phyloP scores from a whole-genome alignment of 2,113 vertebrate genomes.

The Taxidea taxus region DNA sequence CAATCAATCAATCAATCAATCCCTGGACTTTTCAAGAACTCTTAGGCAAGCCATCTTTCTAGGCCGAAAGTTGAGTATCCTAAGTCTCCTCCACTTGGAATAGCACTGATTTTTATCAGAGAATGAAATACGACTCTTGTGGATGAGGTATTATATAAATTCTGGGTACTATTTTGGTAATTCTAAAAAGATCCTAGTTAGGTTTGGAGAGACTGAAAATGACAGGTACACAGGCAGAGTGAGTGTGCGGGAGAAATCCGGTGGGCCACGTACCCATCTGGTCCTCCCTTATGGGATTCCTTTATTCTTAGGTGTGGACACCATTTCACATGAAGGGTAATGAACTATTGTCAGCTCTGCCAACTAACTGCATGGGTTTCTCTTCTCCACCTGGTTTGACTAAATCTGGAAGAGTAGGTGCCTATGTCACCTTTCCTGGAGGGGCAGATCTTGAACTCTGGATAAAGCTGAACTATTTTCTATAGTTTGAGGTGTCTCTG shows the following conservation, averaged over 20 bases:
- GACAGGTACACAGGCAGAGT: background rate
- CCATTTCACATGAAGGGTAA: background rate
- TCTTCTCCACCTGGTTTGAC: background rate
- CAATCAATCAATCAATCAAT: too few species aligned
- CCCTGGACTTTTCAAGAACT: constrained; percentile 42
- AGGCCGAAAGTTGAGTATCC: background rate
- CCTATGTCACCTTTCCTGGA: background rate
- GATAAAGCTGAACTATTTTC: constrained; percentile 20
- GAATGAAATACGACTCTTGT: background rate
- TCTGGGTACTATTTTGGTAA: background rate
- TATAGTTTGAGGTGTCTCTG: background rate
- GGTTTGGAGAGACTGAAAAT: background rate
- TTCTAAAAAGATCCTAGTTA: background rate
- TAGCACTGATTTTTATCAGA: background rate
- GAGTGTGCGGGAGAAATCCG: background rate
- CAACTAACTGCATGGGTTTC: background rate
- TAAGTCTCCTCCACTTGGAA: background rate
- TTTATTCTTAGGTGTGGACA: background rate
- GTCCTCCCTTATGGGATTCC: background rate
- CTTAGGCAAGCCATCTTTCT: background rate
- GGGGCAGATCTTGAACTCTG: constrained; percentile 27
- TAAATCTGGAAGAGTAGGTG: background rate
- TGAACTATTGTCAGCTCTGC: background rate
- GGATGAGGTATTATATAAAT: constrained; percentile 3
- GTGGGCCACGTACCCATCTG: background rate